Evolutionary conservation across 2,888 invertebrate species (phyloP).

Genomic region (Dolichopus griseipennis): DNA sequence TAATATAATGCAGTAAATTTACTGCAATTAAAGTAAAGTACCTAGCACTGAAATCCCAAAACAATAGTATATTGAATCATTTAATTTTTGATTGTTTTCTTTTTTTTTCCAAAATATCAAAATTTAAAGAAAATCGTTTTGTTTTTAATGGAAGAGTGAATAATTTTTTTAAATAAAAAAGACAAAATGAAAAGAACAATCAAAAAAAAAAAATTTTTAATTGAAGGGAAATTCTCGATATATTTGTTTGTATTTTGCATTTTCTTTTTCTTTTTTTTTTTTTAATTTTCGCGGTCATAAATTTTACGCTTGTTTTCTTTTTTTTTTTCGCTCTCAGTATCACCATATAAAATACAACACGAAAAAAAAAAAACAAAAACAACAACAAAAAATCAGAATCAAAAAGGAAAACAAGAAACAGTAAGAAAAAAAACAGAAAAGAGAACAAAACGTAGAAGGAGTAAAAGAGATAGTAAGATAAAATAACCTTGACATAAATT

Average conservation of each 20-base stretch:
- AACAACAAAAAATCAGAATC: neutral
- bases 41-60: no score
- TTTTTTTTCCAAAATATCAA: no score
- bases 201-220: neutral
- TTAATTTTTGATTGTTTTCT: no score
- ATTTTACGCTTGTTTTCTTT: constrained; percentile 4
- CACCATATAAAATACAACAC: no score
- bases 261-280: constrained; percentile 1
- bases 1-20: no score
- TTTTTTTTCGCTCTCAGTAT: neutral
- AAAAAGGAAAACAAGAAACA: neutral
- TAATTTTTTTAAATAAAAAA: no score
- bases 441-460: neutral
- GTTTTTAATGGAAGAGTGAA: no score
- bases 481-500: constrained; percentile 1
- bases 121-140: no score
- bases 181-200: neutral
- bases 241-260: neutral
- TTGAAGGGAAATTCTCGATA: neutral
- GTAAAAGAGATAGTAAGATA: neutral
- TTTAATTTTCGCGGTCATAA: constrained; percentile 2
- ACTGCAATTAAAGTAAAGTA: no score
- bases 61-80: no score
- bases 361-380: neutral
- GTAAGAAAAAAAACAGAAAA: neutral